Percentiles rank a stretch among this genome's conserved stretches.
Conservation (phyloP, 1,140 invertebrate species). For the Hyposmocoma kahamanoa region DNA sequence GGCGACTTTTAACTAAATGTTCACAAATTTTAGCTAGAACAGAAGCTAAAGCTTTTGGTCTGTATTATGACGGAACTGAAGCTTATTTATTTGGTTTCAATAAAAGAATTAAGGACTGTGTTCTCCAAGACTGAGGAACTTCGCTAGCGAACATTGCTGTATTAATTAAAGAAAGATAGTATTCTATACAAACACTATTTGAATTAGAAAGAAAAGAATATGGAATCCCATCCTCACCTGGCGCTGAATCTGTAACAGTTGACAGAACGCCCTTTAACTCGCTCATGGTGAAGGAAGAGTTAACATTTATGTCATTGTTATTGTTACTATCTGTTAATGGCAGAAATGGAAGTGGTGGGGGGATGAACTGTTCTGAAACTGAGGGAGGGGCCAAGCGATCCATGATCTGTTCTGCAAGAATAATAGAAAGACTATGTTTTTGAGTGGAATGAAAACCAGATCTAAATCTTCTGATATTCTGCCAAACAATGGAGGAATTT, state of each 20-base stretch:
- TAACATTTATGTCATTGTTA: background rate
- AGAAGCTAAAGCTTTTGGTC: too few relatives aligned
- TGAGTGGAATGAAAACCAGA: background rate
- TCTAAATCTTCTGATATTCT: constrained; percentile 6
- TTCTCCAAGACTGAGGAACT: too few relatives aligned
- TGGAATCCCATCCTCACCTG: constrained; percentile 6
- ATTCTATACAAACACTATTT: background rate
- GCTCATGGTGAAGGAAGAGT: constrained; percentile 2
- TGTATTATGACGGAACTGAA: too few relatives aligned
- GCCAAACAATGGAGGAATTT: background rate
- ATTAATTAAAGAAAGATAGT: constrained; percentile 4
- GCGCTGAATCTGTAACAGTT: constrained; percentile 4
- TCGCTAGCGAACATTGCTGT: background rate
- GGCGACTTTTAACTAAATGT: too few relatives aligned
- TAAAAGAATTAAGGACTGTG: too few relatives aligned
- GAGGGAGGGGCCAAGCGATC: constrained; percentile 4
- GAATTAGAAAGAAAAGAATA: constrained; percentile 6
- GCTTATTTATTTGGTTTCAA: too few relatives aligned
- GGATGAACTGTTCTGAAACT: background rate
- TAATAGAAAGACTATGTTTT: background rate
- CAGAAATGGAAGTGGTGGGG: background rate
- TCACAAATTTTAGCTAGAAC: too few relatives aligned
- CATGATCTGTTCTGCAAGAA: background rate
- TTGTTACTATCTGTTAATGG: too few relatives aligned
- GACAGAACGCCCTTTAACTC: constrained; percentile 5